Conservation (phyloP, 2,888 invertebrate species). For the Callyntrura guangdongensis region DNA sequence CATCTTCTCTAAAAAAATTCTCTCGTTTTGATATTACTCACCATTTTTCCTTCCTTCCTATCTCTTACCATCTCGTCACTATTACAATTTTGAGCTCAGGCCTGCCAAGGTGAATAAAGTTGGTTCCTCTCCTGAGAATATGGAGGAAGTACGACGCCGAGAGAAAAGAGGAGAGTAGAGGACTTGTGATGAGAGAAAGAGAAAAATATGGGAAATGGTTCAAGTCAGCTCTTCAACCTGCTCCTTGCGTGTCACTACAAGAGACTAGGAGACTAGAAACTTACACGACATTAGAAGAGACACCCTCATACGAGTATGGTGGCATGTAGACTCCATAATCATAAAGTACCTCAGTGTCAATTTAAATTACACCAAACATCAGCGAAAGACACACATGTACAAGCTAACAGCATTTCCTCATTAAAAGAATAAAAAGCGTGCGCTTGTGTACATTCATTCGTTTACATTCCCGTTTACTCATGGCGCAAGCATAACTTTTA, state of each 20-base stretch:
- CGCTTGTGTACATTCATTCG: not conserved
- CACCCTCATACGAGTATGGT: too few species aligned
- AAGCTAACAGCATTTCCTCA: slow-evolving; percentile 54
- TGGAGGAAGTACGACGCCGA: not conserved
- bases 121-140: slow-evolving; percentile 28
- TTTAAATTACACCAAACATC: slow-evolving; percentile 49
- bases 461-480: slow-evolving; percentile 1
- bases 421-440: slow-evolving; percentile 25
- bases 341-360: slow-evolving; percentile 61
- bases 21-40: slow-evolving; percentile 15
- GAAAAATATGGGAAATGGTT: slow-evolving; percentile 49
- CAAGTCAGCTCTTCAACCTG: slow-evolving; percentile 49
- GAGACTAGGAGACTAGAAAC: not conserved
- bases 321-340: not conserved
- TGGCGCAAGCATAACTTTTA: not conserved
- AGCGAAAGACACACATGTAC: slow-evolving; percentile 7
- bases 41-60: not conserved
- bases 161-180: slow-evolving; percentile 27
- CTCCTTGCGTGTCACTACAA: slow-evolving; percentile 22
- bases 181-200: slow-evolving; percentile 1
- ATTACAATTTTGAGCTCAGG: not conserved
- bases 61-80: not conserved
- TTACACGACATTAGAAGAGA: too few species aligned
- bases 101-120: slow-evolving; percentile 47
- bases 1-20: not conserved